Base-by-base conservation (phyloP, 2,888 invertebrate species). In the Girardia tigrina region DNA sequence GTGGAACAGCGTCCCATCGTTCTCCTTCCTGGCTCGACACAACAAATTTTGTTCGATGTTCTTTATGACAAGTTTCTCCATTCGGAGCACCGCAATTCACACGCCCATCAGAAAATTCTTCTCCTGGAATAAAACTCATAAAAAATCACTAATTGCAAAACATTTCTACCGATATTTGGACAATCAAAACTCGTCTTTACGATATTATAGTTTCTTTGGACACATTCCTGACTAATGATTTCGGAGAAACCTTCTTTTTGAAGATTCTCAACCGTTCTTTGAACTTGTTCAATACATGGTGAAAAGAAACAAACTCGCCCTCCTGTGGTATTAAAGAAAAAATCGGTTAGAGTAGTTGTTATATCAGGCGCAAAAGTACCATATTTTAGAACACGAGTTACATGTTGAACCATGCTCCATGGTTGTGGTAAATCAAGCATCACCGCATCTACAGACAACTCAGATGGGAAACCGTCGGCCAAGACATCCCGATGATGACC, bases 241-340 rank as follows among this genome's bases (percentile, higher is more conserved):
- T 93, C 91, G 76, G 89, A 88, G 84, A 94, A 95, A 4, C 91
- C 91, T 70, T 88, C 83, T 42, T 88, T 86, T 75, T 88, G 85
- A 29, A 98, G 86, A 27, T 87, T 87, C 42, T 87, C 83, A 82
- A 91, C 92, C 8, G 91, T 92, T 78, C 90, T 88, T 85, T 95
- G 94, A 0, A 95, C 94, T 88, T 98, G 98, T 85, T 99, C 98
- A 79, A 99, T 94, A 85, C 98, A 99, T 0, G 98, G 98, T 0
- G 97, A 97, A 86, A 98, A 98, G 0, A 94, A 94, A 84, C 95
- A 94, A 79, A 98, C 88, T 80, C 94, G 88, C 1, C 97, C 95
- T 80, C 95, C 94, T 89, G 86, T n/a, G n/a, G n/a, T n/a, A n/a
- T n/a, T n/a, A n/a, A n/a, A n/a, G n/a, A n/a, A n/a, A n/a, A n/a